Base-by-base conservation (phyloP, 2,888 invertebrate species). In the Torymus tubicola region DNA sequence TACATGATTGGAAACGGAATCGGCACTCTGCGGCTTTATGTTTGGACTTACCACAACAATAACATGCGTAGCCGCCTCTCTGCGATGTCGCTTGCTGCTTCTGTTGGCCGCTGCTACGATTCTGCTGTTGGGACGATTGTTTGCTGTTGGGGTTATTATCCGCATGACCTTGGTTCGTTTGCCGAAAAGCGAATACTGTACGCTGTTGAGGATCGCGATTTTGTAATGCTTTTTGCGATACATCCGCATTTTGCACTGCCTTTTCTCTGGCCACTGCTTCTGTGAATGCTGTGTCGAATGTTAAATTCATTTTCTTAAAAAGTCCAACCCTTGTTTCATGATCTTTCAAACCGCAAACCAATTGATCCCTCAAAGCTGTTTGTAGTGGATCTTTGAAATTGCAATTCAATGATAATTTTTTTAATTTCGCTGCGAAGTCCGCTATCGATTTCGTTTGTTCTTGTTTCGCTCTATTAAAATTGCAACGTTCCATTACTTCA, bases 321-420 rank as follows among this genome's bases (percentile, higher is more conserved):
- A 80, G n/a, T n/a, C 58, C 57, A 3, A 81, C 64, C 69, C 72
- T 73, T 4, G 61, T 83, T 55, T 81, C 82, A 60, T 82, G 55
- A 55, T 81, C 74, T n/a, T 71, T 64, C 52, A 83, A 18, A 0
- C 81, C 79, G 42, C 83, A 84, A 1, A 84, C 80, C 8, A 84
- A 76, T 64, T 84, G 82, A 78, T 85, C 84, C 13, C 81, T 70
- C 18, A 85, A 58, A 12, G 80, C 67, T 2, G 42, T 60, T 11
- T 72, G 67, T 12, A 83, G 18, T 13, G 78, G 24, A 3, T 2
- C 63, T 24, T 58, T 42, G 52, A 81, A 84, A 60, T 83, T 79
- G 57, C 83, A 84, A 12, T 76, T 65, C 4, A 77, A 21, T 0
- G 84, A 74, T 69, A 84, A 68, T 12, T 74, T 77, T 65, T 80